A percentile compares a stretch with the other conserved stretches of the same genome.
Evolutionary conservation across 1,140 invertebrate genomes (phyloP).

Genomic region (Leptestheria dahalacensis): DNA sequence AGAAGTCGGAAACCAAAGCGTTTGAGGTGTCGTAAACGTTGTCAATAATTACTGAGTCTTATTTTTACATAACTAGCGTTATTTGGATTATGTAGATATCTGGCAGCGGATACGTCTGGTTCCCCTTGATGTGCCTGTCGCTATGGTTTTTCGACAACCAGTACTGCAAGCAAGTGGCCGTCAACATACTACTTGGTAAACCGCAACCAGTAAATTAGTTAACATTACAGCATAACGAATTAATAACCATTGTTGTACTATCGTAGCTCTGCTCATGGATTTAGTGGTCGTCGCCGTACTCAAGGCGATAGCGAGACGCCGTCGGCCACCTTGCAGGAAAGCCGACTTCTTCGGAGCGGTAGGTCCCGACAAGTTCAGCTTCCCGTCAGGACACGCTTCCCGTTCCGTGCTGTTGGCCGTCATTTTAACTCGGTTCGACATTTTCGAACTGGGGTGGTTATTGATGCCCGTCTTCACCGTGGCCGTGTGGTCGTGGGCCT

Average conservation of each 20-base stretch:
- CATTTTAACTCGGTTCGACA: slow-evolving; percentile 38
- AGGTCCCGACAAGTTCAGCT: slow-evolving; percentile 78
- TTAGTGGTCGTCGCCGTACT: slow-evolving; percentile 61
- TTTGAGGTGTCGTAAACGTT: slow-evolving; percentile 42
- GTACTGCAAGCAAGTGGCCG: slow-evolving; percentile 54
- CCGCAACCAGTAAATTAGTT: slow-evolving; percentile 14
- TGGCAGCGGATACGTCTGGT: slow-evolving; percentile 79
- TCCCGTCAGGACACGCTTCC: slow-evolving; percentile 92
- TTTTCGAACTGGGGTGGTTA: slow-evolving; percentile 11
- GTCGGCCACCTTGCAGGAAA: slow-evolving; percentile 42
- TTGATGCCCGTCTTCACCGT: slow-evolving; percentile 28
- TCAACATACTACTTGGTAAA: slow-evolving; percentile 70
- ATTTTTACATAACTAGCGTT: slow-evolving; percentile 5
- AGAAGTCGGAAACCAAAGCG: slow-evolving; percentile 43
- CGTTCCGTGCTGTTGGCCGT: slow-evolving; percentile 57
- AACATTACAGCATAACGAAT: neutral
- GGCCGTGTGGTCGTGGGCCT: slow-evolving; percentile 51
- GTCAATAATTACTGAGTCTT: slow-evolving; percentile 15
- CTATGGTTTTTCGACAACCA: slow-evolving; percentile 52
- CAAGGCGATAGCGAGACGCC: slow-evolving; percentile 61
- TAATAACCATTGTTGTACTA: slow-evolving; percentile 28
- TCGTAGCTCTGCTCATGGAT: slow-evolving; percentile 74
- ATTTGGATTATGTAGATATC: slow-evolving; percentile 45
- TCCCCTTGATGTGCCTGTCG: slow-evolving; percentile 50
- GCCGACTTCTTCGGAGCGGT: slow-evolving; percentile 43